Conservation (phyloP, 2,888 invertebrate genomes). For the Yponomeuta evonymella region DNA sequence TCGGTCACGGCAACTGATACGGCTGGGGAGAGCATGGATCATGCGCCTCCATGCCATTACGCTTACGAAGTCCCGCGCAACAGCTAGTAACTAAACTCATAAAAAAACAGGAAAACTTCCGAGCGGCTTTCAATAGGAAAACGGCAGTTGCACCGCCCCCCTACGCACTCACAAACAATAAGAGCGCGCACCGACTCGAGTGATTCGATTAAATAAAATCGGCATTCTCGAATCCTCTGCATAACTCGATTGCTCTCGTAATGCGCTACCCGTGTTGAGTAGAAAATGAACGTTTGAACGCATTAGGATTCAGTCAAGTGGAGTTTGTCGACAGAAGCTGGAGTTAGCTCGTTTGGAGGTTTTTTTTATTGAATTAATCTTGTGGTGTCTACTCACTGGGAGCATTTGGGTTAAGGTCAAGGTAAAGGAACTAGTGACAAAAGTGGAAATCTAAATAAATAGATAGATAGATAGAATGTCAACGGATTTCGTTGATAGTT, state of each 20-base stretch:
- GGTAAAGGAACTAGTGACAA: too few species aligned
- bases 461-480: too few species aligned
- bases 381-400: background rate
- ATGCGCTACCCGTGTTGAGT: constrained; percentile 58
- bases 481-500: too few species aligned
- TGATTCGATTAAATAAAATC: constrained; percentile 60
- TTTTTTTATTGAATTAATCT: background rate
- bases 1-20: too few species aligned
- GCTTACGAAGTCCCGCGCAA: too few species aligned
- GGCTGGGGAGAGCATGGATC: too few species aligned
- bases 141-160: background rate
- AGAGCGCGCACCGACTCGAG: constrained; percentile 27
- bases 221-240: constrained; percentile 47
- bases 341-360: background rate
- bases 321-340: constrained; percentile 29
- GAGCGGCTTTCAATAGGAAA: background rate
- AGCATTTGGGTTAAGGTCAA: background rate
- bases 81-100: too few species aligned
- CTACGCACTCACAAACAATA: constrained; percentile 40
- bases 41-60: too few species aligned
- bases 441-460: too few species aligned
- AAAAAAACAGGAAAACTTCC: too few species aligned
- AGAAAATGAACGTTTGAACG: constrained; percentile 41
- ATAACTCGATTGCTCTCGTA: constrained; percentile 61
- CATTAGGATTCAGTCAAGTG: constrained; percentile 51